phyloP scores from a whole-genome alignment of 2,888 invertebrate genomes.

The Agriotes lineatus region DNA sequence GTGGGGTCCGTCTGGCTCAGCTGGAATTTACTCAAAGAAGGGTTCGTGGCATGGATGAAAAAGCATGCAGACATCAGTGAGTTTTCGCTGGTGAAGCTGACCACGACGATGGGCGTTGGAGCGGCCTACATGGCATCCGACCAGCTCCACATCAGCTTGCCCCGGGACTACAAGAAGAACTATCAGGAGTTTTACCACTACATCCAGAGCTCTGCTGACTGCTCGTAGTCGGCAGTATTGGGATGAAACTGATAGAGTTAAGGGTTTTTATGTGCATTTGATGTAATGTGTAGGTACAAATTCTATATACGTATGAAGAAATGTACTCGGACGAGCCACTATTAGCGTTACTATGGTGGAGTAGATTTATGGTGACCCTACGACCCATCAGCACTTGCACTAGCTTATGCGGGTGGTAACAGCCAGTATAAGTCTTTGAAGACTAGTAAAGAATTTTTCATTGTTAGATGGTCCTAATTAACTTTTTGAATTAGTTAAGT shows the following conservation, averaged over 20 bases:
- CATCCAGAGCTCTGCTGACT: constrained; percentile 49
- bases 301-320: not conserved
- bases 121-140: constrained; percentile 89
- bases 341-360: not conserved
- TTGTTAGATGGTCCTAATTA: no score
- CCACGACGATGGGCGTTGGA: constrained; percentile 84
- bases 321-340: not conserved
- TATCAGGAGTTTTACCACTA: constrained; percentile 77
- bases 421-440: no score
- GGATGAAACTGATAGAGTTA: no score
- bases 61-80: constrained; percentile 67
- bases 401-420: no score
- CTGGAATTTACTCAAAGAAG: constrained; percentile 83
- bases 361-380: no score
- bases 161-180: constrained; percentile 79
- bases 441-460: no score
- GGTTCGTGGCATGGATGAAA: constrained; percentile 73
- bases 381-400: no score
- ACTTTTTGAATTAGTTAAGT: no score
- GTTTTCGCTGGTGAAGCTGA: constrained; percentile 76
- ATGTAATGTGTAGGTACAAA: not conserved
- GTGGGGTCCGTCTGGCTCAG: constrained; percentile 97
- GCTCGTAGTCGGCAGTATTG: not conserved
- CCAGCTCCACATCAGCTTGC: constrained; percentile 72
- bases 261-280: not conserved